A percentile compares a stretch with the other conserved stretches of the same genome.
phyloP scores from a whole-genome alignment of 2,888 invertebrate genomes.

The Busseola fusca region DNA sequence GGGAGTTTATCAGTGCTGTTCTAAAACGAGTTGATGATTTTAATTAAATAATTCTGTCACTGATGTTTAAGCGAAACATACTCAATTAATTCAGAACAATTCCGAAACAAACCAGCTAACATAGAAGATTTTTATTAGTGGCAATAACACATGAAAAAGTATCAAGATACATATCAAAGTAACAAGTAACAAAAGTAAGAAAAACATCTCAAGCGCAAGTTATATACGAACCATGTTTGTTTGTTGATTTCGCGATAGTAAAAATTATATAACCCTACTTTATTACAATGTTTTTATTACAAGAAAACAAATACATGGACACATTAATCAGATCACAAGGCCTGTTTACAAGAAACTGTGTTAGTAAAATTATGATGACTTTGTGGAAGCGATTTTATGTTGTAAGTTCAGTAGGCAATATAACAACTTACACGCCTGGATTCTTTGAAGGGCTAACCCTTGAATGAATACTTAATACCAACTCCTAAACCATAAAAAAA shows the following conservation, averaged over 20 bases:
- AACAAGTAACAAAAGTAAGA: constrained; percentile 47
- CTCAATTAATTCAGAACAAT: not conserved
- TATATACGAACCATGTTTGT: constrained; percentile 53
- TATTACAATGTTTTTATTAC: constrained; percentile 58
- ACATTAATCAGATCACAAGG: constrained; percentile 39
- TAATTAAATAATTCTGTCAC: not conserved
- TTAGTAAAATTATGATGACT: constrained; percentile 17
- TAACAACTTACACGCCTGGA: not conserved
- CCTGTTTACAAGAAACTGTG: not conserved
- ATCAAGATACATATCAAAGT: constrained; percentile 58
- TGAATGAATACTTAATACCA: too few species aligned
- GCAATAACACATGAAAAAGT: constrained; percentile 53
- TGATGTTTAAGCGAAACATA: not conserved
- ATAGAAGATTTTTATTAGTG: constrained; percentile 41
- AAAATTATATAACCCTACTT: constrained; percentile 58
- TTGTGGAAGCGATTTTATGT: not conserved
- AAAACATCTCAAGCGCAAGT: constrained; percentile 50
- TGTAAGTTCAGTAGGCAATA: not conserved
- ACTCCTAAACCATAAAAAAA: too few species aligned
- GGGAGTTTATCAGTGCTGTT: not conserved
- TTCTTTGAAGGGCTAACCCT: too few species aligned
- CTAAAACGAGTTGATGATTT: too few species aligned
- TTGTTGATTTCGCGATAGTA: constrained; percentile 52
- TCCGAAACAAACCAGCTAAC: not conserved
- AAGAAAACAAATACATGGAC: constrained; percentile 41